Conservation (phyloP, 2,113 vertebrate species). For the Hiodon tergisus region DNA sequence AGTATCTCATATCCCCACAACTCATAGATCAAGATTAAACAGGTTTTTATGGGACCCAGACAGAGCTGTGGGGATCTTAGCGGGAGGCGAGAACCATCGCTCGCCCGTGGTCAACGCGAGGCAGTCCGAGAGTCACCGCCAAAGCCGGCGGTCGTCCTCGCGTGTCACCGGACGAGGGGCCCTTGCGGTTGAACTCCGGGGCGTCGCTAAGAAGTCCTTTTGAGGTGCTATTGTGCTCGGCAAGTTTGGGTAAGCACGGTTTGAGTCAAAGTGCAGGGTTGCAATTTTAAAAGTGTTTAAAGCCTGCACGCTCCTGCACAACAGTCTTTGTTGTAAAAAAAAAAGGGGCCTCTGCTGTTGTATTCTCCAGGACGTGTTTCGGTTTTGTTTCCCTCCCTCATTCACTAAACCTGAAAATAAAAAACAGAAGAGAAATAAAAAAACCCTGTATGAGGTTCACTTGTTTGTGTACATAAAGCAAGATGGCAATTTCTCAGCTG, state of each 20-base stretch:
- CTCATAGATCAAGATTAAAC: slow-evolving; percentile 62
- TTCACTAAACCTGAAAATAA: not conserved
- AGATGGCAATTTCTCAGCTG: slow-evolving; percentile 17
- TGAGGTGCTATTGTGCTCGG: not conserved
- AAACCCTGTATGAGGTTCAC: not conserved
- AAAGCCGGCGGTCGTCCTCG: too few species aligned
- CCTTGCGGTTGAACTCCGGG: too few species aligned
- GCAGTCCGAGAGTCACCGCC: too few species aligned
- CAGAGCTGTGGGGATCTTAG: slow-evolving; percentile 35
- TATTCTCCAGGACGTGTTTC: not conserved
- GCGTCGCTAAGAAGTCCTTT: not conserved
- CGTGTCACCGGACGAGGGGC: too few species aligned
- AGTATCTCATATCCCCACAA: slow-evolving; percentile 58
- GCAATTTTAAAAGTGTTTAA: slow-evolving; percentile 2
- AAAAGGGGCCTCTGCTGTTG: not conserved
- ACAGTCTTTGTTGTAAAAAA: not conserved
- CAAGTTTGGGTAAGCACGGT: not conserved
- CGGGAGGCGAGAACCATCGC: not conserved
- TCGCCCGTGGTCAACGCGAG: too few species aligned
- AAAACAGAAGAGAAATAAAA: not conserved
- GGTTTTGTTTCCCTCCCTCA: not conserved
- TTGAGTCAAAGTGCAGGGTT: not conserved
- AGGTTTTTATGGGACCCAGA: slow-evolving; percentile 44
- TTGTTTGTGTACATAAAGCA: slow-evolving; percentile 16
- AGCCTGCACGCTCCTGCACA: not conserved